phyloP scores from a whole-genome alignment of 2,888 invertebrate species.

The Watsonalla cultraria region DNA sequence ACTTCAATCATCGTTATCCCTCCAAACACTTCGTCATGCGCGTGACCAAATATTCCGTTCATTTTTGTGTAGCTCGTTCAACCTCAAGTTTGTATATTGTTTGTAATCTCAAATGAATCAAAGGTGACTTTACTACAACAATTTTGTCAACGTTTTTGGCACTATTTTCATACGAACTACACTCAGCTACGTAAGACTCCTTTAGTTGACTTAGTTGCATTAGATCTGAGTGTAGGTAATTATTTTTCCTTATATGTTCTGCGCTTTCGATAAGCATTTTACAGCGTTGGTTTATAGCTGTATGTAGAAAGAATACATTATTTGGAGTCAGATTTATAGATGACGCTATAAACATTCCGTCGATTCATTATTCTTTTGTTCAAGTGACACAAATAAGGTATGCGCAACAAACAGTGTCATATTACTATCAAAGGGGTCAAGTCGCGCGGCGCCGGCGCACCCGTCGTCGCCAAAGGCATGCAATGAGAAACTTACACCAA shows the following conservation, averaged over 20 bases:
- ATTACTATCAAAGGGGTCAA: constrained; percentile 19
- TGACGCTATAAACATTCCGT: not conserved
- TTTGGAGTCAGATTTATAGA: not conserved
- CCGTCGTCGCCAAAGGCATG: constrained; percentile 11
- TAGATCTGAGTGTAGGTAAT: not conserved
- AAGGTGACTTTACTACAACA: no score
- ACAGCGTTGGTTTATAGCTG: not conserved
- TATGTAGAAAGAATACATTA: not conserved
- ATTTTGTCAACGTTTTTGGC: no score
- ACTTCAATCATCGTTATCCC: constrained; percentile 33
- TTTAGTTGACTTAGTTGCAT: no score
- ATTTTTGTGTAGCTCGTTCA: not conserved
- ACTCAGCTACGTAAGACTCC: no score
- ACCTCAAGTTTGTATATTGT: not conserved
- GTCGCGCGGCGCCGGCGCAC: constrained; percentile 23
- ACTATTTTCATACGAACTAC: no score
- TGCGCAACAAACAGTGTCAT: constrained; percentile 11
- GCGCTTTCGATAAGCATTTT: not conserved
- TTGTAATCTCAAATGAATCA: no score
- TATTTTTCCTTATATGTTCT: not conserved
- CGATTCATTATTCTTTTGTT: not conserved
- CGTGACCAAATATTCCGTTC: constrained; percentile 25
- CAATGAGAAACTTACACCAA: constrained; percentile 15
- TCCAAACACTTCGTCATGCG: constrained; percentile 44
- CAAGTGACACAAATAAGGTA: constrained; percentile 2